phyloP scores from a whole-genome alignment of 2,888 invertebrate genomes.

The Malthinus flaveolus region DNA sequence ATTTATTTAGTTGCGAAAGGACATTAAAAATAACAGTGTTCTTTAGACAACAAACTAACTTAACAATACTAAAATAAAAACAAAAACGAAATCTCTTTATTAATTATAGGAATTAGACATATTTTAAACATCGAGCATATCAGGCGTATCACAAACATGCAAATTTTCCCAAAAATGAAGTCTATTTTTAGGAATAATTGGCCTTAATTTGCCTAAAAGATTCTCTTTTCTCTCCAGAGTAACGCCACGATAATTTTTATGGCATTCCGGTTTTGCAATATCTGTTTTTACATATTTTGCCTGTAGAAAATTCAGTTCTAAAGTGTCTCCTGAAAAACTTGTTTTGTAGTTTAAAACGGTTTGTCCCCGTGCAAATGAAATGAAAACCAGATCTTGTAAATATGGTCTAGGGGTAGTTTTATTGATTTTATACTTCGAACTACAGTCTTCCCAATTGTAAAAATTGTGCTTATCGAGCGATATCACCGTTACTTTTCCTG shows the following conservation, averaged over 20 bases:
- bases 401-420: conserved; percentile 18
- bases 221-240: background rate
- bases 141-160: background rate
- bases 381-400: conserved; percentile 16
- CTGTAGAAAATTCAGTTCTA: background rate
- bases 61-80: no score
- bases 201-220: background rate
- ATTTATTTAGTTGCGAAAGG: no score
- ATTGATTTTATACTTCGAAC: conserved; percentile 22
- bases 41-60: background rate
- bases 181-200: background rate
- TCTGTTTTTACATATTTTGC: background rate
- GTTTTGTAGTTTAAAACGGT: background rate
- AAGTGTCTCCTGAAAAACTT: background rate
- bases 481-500: background rate
- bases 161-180: background rate
- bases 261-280: background rate
- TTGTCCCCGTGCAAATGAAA: background rate
- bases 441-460: conserved; percentile 20
- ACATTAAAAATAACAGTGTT: background rate
- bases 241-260: background rate
- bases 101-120: no score
- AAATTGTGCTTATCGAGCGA: background rate
- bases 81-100: no score
- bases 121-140: no score